Evolutionary conservation across 2,113 vertebrate genomes (phyloP), one percentile per base, ranked within the genome.

Genomic region (Gallinago jamesoni): DNA sequence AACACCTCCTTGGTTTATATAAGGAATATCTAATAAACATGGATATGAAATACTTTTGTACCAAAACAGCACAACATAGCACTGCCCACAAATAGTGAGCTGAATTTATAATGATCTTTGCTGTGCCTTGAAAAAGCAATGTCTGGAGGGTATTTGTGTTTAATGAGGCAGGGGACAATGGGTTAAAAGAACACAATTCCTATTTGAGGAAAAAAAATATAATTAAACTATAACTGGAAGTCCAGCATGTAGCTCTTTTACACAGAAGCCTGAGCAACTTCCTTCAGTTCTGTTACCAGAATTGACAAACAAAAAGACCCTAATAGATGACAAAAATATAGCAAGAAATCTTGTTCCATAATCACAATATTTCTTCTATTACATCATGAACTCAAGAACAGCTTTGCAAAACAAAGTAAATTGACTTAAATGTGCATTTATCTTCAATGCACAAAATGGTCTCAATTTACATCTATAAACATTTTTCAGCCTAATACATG

Each of bases 11-110:
- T 55, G 56, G 89, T 97, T 97, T 97, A 90, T 66, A 87, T 73
- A 97, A 94, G 67, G 89, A 97, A 94, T 97, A 94, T 85, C 89
- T 96, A 97, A 94, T 85, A 94, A 95, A 95, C 84, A 94, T 83
- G 70, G 55, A 73, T 96, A 57, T 83, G 92, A 95, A 97, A 94
- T 45, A 68, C 94, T 94, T 90, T 93, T 94, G 59, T 91, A 90
- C 80, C 52, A 79, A 85, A 92, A 35, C 55, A 94, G 76, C 62
- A 92, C 24, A 94, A 84, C 23, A 73, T 39, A 91, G 60, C 24
- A 57, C 48, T 97, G 48, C 75, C 75, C 27, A 50, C 77, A 89
- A 94, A 88, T 16, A 95, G 70, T 62, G 96, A 93, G 96, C 72
- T 97, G 92, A 68, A 92, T 93, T 96, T 79, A 83, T 79, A 97